Evolutionary conservation across 2,113 vertebrate genomes (phyloP).

Genomic region (Nothoprocta pentlandii): DNA sequence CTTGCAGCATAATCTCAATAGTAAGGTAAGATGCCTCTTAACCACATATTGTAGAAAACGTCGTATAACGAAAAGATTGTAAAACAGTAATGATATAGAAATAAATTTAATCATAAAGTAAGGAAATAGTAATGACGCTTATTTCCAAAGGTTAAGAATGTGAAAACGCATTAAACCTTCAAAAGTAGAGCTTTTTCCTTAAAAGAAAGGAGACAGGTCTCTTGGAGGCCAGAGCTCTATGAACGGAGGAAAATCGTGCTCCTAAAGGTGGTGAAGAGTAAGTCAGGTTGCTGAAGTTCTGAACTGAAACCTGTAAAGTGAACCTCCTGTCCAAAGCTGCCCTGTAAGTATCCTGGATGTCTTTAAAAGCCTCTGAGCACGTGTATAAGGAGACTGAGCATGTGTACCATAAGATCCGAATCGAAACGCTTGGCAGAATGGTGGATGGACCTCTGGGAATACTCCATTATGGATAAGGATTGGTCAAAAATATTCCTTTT

Average conservation of each 20-base stretch:
- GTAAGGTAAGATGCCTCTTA: background rate
- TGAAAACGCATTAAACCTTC: background rate
- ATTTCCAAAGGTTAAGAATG: background rate
- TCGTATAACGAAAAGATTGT: background rate
- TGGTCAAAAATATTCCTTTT: background rate
- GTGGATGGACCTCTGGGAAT: background rate
- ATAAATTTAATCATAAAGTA: background rate
- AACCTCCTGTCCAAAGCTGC: background rate
- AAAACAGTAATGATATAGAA: background rate
- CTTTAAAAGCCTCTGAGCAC: background rate
- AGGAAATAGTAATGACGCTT: background rate
- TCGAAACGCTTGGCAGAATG: background rate
- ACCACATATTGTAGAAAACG: background rate
- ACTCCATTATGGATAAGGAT: background rate
- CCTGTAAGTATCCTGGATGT: background rate
- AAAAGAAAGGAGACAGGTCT: background rate
- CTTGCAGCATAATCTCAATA: background rate
- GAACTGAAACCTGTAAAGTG: background rate
- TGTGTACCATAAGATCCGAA: background rate
- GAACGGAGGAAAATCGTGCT: background rate
- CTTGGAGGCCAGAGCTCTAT: background rate
- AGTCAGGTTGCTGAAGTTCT: background rate
- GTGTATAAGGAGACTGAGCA: background rate
- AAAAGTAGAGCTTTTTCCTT: background rate
- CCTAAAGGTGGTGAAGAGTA: background rate